Evolutionary conservation across 2,113 vertebrate species (phyloP), one percentile per base, ranked within the genome.

Genomic region (Mormyrus lacerda): DNA sequence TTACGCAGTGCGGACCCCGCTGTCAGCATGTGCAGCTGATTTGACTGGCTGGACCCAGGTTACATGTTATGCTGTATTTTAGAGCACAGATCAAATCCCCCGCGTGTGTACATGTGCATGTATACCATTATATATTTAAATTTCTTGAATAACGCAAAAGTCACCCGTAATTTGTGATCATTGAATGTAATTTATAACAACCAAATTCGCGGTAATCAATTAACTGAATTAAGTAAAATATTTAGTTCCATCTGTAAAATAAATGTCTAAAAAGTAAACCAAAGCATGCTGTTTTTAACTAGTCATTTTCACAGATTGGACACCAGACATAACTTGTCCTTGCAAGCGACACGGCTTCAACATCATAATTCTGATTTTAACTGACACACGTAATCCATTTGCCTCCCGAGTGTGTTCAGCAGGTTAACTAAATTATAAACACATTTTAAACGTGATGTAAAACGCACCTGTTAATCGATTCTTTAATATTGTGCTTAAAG

Each of bases 1-100:
- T 84, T 84, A 88, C 86, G 85, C 89, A 88, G 55, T 88, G 89
- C 89, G 87, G 87, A 39, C 42, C 27, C 82, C 61, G 58, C 61
- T 48, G 11, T 73, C 44, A 35, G 55, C 47, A 35, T 53, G n/a
- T 15, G n/a, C 13, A 55, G 31, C 10, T 53, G 85, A 19, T 27
- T 31, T 24, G 15, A 50, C 27, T 51, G n/a, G 9, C 8, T 48
- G 42, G 44, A 86, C 35, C 42, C 73, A 79, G 17, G 73, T 79
- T 19, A 35, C 5, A 8, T 21, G 35, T 39, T 19, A 7, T 79
- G 35, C 31, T 42, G 35, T 79, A 42, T 79, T 39, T 39, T 35
- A 13, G 15, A 42, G 73, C 73, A 42, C 35, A 42, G 31, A 79
- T 79, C 35, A 79, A 79, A 19, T 5, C 69, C 15, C 69, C 31